Conservation (phyloP, 2,113 vertebrate species). For the Dendrocopos noguchii region DNA sequence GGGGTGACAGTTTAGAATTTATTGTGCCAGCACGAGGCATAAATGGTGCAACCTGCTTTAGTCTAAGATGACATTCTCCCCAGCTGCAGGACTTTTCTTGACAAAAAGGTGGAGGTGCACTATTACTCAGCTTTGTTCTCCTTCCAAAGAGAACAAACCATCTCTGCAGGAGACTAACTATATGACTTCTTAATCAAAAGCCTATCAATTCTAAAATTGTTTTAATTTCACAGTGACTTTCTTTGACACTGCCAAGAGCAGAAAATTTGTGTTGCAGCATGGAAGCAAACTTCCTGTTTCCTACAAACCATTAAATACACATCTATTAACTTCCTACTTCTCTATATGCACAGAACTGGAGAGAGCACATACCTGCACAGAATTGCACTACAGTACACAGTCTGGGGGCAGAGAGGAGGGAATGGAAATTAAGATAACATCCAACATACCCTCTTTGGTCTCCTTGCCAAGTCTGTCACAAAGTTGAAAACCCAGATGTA, state of each 20-base stretch:
- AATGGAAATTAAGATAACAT: background rate
- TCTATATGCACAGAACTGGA: background rate
- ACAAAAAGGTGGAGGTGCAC: background rate
- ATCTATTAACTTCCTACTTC: background rate
- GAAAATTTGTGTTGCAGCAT: background rate
- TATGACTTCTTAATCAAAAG: background rate
- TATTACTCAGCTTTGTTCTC: background rate
- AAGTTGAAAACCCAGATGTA: background rate
- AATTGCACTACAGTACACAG: background rate
- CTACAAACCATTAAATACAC: background rate
- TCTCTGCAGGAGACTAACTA: background rate
- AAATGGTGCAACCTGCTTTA: background rate
- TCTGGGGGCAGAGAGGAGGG: too few relatives aligned
- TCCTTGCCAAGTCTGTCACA: background rate
- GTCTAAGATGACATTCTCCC: background rate
- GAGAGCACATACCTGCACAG: background rate
- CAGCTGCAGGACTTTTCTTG: background rate
- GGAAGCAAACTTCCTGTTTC: background rate
- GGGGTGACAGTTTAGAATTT: background rate
- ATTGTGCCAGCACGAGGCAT: background rate
- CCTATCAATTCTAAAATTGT: background rate
- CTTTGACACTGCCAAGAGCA: background rate
- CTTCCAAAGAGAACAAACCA: conserved; percentile 9
- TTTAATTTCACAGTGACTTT: conserved; percentile 13
- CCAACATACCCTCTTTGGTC: background rate